Conservation (phyloP, 2,113 vertebrate genomes). For the Leptobrachium ailaonicum region DNA sequence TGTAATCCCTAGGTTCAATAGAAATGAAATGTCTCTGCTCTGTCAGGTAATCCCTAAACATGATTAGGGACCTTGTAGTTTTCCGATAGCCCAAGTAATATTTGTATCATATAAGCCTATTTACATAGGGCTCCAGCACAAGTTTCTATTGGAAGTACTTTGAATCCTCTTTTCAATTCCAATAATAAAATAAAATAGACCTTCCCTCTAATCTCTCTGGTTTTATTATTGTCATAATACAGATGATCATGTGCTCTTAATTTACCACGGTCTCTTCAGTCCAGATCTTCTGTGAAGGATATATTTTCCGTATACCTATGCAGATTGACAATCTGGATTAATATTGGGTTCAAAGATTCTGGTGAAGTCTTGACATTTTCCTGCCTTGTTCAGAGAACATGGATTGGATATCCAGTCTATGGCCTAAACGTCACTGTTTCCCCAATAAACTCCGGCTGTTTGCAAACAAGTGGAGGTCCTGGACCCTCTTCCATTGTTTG, state of each 20-base stretch:
- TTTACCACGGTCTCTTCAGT: conserved; percentile 47
- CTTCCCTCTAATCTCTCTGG: conserved; percentile 68
- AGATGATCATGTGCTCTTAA: conserved; percentile 62
- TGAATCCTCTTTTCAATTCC: conserved; percentile 77
- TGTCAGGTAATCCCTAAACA: conserved; percentile 82
- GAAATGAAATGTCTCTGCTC: conserved; percentile 77
- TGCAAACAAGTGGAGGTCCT: no score
- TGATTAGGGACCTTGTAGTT: conserved; percentile 83
- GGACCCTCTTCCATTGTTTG: no score
- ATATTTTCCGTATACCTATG: conserved; percentile 16
- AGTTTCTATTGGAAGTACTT: conserved; percentile 77
- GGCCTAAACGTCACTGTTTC: no score
- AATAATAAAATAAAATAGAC: conserved; percentile 57
- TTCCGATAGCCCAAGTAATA: conserved; percentile 71
- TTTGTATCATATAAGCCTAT: conserved; percentile 82
- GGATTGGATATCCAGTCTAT: no score
- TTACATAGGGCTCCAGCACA: conserved; percentile 77
- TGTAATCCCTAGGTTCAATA: conserved; percentile 76
- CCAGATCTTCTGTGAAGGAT: neutral
- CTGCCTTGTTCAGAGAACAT: no score
- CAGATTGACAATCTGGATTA: conserved; percentile 3
- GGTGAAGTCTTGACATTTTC: conserved; percentile 40
- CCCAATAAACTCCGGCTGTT: no score
- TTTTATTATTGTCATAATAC: conserved; percentile 67
- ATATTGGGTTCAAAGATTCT: conserved; percentile 1